Base-by-base conservation (phyloP, 1,140 invertebrate genomes). In the Drosophila pectinifera region DNA sequence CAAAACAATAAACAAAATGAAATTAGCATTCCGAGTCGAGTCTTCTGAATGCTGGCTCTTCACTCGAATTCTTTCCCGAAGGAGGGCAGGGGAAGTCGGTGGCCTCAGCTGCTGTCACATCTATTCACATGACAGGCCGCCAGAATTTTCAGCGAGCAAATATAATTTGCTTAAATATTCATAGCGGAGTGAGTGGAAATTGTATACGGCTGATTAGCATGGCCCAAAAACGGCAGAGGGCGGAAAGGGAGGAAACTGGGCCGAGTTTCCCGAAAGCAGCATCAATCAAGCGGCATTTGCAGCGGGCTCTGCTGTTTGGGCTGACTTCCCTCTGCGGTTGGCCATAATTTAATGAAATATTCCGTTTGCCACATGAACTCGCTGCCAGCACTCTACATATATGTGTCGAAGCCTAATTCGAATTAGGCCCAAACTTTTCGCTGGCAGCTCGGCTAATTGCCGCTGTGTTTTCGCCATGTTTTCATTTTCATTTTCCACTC, bases 1-100 rank as follows among this genome's bases (percentile, higher is more conserved):
- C 68, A 90, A 90, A 90, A 89, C 69, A 89, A 89, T 90, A 89
- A 85, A 90, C 80, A 84, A 80, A 89, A 89, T 84, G 49, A 78
- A 84, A 89, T 89, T 80, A 89, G 84, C 77, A 80, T 89, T 73
- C 46, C 67, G 34, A 70, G 26, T 39, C 11, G 51, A n/a, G n/a
- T 49, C 36, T 31, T 54, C 18, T 51, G 20, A 53, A 36, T 36
- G 49, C 49, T 22, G 7, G 49, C 31, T 36, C 31, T 36, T 14
- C 7, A 36, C 49, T 36, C 7, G 31, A 53, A 53, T 53, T 53
- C 49, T 53, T 22, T 14, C 31, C 28, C 13, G 11, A 13, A 8
- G 45, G 8, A 13, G n/a, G 45, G 8, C 14, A 36, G 6, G 13
- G 18, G 13, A 28, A 24, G 45, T 36, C 49, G 39, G 24, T 39